Evolutionary conservation across 2,797 vertebrate species (phyloP), one percentile per base, ranked within the genome.

Genomic region (Schizopygopsis pylzovi): DNA sequence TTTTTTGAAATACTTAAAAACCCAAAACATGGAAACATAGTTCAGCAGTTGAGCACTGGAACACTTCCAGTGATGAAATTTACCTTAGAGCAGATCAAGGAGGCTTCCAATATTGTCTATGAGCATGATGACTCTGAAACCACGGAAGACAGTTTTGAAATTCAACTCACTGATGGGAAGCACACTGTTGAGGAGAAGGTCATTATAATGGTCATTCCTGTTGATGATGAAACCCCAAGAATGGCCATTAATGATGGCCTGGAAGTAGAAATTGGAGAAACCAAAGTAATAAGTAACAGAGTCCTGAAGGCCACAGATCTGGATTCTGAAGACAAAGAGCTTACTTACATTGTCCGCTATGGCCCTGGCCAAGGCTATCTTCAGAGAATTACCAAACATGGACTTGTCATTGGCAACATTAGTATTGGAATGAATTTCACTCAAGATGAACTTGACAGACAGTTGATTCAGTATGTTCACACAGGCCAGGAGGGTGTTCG

Each of bases 111-210:
- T 78, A 96, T 97, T 85, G 94, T 97, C 49, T 98, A 97, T 88
- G 96, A 98, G 75, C 97, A 98, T 6, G 96, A 97, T 89, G 96
- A 97, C 90, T 98, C 96, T 0, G 97, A 98, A 90, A 97, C 93
- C 22, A 96, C 95, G 86, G 95, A 98, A 84, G 96, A 97, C 89
- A 95, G 94, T 78, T 98, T 97, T 92, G 93, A 93, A 90, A 94
- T 98, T 90, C 94, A 93, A 79, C 91, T 98, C 52, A 96, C 94
- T 71, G 97, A 97, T 73, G 95, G 97, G 11, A 95, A 95, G 86
- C 93, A 97, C 71, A 92, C 79, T 0, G 94, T 96, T 61, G 95
- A 97, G 77, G 96, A 95, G 88, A 96, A 93, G 0, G 90, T 98
- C 22, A 91, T 91, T 0, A 95, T 97, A 56, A 94, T 94, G 90